Evolutionary conservation across 1,140 invertebrate genomes (phyloP).

Genomic region (Idris sp.): DNA sequence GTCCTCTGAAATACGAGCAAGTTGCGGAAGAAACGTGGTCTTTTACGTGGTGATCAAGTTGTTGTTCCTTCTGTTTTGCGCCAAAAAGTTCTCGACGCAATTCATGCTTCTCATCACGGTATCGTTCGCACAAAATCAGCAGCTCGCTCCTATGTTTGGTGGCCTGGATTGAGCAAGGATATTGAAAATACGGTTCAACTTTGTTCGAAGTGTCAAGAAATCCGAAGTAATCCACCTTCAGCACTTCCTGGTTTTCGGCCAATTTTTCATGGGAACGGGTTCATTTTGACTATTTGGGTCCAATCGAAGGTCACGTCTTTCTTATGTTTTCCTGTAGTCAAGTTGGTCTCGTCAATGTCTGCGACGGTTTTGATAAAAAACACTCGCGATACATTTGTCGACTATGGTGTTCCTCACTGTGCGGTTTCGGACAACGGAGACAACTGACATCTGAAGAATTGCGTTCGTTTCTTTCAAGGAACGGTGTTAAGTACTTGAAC

Average conservation of each 20-base stretch:
- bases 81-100: conserved; percentile 62
- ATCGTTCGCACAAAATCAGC: conserved; percentile 74
- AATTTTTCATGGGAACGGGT: too few species aligned
- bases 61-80: conserved; percentile 69
- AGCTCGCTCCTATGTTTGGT: conserved; percentile 74
- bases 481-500: too few species aligned
- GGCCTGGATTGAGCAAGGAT: too few species aligned
- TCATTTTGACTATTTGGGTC: too few species aligned
- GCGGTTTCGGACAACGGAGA: too few species aligned
- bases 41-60: conserved; percentile 64
- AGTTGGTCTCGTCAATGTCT: not conserved
- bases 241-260: too few species aligned
- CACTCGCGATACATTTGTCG: not conserved
- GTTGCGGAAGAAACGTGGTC: conserved; percentile 4
- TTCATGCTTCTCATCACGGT: conserved; percentile 75
- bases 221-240: too few species aligned
- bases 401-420: not conserved
- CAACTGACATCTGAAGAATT: too few species aligned
- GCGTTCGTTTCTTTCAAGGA: too few species aligned
- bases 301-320: too few species aligned
- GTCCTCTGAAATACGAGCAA: not conserved
- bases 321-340: conserved; percentile 1
- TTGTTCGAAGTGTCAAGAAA: too few species aligned
- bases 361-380: not conserved
- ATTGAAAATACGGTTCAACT: too few species aligned